Percentiles rank a stretch among this genome's conserved stretches.
phyloP scores from a whole-genome alignment of 2,888 invertebrate genomes.

The Venustoraphidia nigricollis region DNA sequence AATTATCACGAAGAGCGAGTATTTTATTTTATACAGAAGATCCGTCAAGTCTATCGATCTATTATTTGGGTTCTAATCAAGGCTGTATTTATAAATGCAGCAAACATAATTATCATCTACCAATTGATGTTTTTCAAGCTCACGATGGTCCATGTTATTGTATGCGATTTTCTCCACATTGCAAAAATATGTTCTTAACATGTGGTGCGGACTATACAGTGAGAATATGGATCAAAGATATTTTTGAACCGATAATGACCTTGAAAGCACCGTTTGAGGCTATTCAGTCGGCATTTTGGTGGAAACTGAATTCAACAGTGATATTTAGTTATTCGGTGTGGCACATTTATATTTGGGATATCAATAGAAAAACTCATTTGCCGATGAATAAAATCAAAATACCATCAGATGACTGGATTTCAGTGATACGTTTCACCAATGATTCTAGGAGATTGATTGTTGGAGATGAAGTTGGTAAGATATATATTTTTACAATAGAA shows the following conservation, averaged over 20 bases:
- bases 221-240: constrained; percentile 58
- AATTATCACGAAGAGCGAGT: too few relatives aligned
- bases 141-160: constrained; percentile 63
- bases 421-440: constrained; percentile 43
- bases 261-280: constrained; percentile 30
- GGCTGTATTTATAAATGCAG: constrained; percentile 76
- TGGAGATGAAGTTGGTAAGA: constrained; percentile 49
- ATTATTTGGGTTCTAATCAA: constrained; percentile 71
- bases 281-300: constrained; percentile 46
- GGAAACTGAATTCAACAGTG: constrained; percentile 59
- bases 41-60: constrained; percentile 42
- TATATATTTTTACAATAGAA: constrained; percentile 52
- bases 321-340: constrained; percentile 50
- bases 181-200: constrained; percentile 49
- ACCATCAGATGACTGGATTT: constrained; percentile 29
- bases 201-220: constrained; percentile 67
- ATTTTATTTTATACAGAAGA: constrained; percentile 34
- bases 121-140: constrained; percentile 46
- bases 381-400: constrained; percentile 44
- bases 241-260: constrained; percentile 32
- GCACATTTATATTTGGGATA: constrained; percentile 62
- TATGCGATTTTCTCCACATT: constrained; percentile 59
- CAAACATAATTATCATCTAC: constrained; percentile 62
- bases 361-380: constrained; percentile 52
- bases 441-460: constrained; percentile 54